Evolutionary conservation across 2,113 vertebrate genomes (phyloP).

Genomic region (Rhombomys opimus): DNA sequence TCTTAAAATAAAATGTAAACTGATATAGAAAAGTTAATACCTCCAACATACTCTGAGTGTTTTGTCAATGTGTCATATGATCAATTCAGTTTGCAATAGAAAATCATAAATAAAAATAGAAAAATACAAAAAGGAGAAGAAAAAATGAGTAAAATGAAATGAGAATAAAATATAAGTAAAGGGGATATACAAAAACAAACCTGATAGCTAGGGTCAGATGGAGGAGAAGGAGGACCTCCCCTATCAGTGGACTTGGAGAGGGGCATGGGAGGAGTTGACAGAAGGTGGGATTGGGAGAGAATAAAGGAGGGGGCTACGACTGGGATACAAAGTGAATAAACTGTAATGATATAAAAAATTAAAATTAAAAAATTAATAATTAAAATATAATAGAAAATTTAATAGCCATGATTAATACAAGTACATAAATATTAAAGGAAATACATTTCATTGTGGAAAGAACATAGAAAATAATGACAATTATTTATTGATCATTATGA

Average conservation of each 20-base stretch:
- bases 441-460: not conserved
- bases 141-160: not conserved
- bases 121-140: not conserved
- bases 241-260: no score
- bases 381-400: not conserved
- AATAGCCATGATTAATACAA: not conserved
- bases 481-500: not conserved
- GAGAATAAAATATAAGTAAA: not conserved
- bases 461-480: not conserved
- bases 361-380: not conserved
- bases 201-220: no score
- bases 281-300: no score
- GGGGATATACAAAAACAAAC: no score
- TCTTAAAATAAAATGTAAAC: not conserved
- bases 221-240: no score
- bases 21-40: not conserved
- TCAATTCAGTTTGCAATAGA: not conserved
- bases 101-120: not conserved
- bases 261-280: no score
- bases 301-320: no score
- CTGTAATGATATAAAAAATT: no score
- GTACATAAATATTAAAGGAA: not conserved
- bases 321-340: no score
- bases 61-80: not conserved
- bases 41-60: accelerated